phyloP scores from a whole-genome alignment of 2,113 vertebrate genomes.

The Nycticorax nycticorax region DNA sequence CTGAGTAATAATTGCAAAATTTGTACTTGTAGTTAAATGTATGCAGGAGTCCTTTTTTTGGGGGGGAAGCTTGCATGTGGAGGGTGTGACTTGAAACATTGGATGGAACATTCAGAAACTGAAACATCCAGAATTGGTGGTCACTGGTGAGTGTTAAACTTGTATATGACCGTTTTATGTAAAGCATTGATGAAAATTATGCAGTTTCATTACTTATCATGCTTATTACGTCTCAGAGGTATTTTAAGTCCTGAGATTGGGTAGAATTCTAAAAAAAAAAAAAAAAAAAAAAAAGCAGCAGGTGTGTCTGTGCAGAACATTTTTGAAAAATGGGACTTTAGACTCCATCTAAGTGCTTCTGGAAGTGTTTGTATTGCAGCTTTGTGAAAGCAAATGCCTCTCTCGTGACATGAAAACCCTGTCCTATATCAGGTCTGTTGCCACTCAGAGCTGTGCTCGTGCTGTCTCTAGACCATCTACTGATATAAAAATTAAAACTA shows the following conservation, averaged over 20 bases:
- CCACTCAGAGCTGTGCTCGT: neutral
- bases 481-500: neutral
- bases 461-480: neutral
- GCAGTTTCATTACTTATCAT: neutral
- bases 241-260: neutral
- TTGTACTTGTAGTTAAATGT: fast-evolving
- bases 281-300: neutral
- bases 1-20: neutral
- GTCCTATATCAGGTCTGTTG: neutral
- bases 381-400: neutral
- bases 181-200: neutral
- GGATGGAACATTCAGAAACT: neutral
- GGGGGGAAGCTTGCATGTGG: neutral
- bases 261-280: neutral
- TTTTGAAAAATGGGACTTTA: neutral
- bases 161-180: too few relatives aligned
- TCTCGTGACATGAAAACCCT: fast-evolving
- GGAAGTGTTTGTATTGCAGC: neutral
- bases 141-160: too few relatives aligned
- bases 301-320: neutral
- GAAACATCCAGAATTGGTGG: too few relatives aligned
- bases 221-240: neutral
- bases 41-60: neutral
- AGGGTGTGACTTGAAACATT: fast-evolving
- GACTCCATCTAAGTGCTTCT: neutral